Evolutionary conservation across 2,113 vertebrate species (phyloP), one percentile per base, ranked within the genome.

Genomic region (Leptobrachium ailaonicum): DNA sequence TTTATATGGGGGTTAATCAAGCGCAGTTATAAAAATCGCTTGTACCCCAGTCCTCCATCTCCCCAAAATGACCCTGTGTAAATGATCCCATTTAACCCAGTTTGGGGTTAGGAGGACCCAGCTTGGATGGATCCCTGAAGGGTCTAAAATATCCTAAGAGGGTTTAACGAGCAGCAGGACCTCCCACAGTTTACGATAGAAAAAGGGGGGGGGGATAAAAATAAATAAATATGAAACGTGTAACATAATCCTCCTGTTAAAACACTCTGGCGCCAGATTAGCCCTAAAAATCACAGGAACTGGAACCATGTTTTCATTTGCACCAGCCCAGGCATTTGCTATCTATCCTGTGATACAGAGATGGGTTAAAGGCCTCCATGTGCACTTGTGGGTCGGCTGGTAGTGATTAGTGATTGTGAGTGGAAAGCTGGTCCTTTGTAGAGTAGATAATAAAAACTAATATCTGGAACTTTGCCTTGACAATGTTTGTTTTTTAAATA

Each of bases 171-270:
- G 60, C 67, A 62, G 47, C 12, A 42, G 11, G 69, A 71, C 77
- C 77, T 66, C 60, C 58, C 47, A 70, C 58, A 43, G 71, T 60
- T 72, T 43, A 68, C 68, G 71, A 79, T 79, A 79, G 71, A 71
- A 79, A 42, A 12, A n/a, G 11, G 60, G 62, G 66, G 20, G 20
- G 20, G 20, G 20, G 1, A 32, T 32, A 32, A 44, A 56, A 66
- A 66, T 53, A 53, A 8, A 62, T 56, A 66, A 32, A 66, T 66
- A 63, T 43, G 66, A 73, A 62, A 73, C 70, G 7, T 79, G 54
- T 73, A 66, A 73, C 62, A 13, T 50, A 71, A 63, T 54, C 42
- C 76, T 41, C 10, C 67, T 78, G 76, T 62, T n/a, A 73, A 71
- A 73, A 73, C 5, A 14, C 14, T 43, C 56, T 47, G 2, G 56